These are phyloP conservation scores for Drosophila tsacasi DNA, from an alignment of 1,140 invertebrate species.

Conservation along the genomic window DNA sequence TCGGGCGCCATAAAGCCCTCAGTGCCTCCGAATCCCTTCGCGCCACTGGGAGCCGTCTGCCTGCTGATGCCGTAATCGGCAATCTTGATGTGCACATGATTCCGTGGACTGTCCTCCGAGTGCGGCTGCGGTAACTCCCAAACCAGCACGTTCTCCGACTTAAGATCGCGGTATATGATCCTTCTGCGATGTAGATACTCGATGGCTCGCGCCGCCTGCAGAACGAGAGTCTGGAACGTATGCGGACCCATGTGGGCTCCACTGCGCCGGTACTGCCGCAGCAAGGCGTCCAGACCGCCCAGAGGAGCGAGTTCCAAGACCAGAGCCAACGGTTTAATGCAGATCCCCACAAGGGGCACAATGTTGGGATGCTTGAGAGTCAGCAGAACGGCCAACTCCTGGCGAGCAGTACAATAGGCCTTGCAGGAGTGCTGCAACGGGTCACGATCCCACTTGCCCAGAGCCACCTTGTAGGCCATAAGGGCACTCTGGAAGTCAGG, in stretches of 20 bases:
- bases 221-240: slow-evolving; percentile 93
- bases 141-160: slow-evolving; percentile 99
- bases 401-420: slow-evolving; percentile 97
- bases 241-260: slow-evolving; percentile 92
- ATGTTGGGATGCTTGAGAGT: slow-evolving; percentile 95
- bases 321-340: slow-evolving; percentile 94
- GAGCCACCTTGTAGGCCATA: slow-evolving; percentile 88
- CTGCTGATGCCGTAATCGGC: slow-evolving; percentile 98
- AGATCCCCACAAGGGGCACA: slow-evolving; percentile 95
- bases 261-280: slow-evolving; percentile 93
- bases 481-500: slow-evolving; percentile 65
- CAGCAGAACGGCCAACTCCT: slow-evolving; percentile 96
- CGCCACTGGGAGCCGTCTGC: slow-evolving; percentile 94
- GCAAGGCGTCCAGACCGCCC: slow-evolving; percentile 93
- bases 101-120: slow-evolving; percentile 87
- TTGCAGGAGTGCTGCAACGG: slow-evolving; percentile 96
- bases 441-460: slow-evolving; percentile 96
- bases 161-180: slow-evolving; percentile 98
- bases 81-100: slow-evolving; percentile 94
- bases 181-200: slow-evolving; percentile 97
- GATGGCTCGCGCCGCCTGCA: slow-evolving; percentile 97
- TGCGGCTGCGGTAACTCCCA: slow-evolving; percentile 93
- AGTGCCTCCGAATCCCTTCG: slow-evolving; percentile 98
- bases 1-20: slow-evolving; percentile 99
- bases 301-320: slow-evolving; percentile 95